Base-by-base conservation (phyloP, 2,113 vertebrate species). In the Poecilia latipinna region DNA sequence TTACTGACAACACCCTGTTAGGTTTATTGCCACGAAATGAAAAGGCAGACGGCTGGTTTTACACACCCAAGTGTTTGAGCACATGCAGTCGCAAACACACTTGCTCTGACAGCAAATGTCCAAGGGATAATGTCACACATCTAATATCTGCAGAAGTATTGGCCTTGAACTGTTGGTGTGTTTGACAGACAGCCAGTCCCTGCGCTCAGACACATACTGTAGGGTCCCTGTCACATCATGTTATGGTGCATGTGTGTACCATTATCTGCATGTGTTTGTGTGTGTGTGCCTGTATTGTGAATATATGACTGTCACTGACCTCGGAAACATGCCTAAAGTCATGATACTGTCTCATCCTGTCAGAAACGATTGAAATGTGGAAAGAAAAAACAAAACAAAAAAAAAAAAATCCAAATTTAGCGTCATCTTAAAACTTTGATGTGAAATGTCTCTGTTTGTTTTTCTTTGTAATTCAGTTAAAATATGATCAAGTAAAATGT, bases 201-300 rank as follows among this genome's bases (percentile, higher is more conserved):
- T 82, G 74, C 35, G 78, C 77, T 88, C 81, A 83, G 91, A 93
- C 94, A 89, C 83, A 85, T 90, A 91, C 92, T 93, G 90, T 94
- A 93, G 89, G 92, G 90, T 92, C 76, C 68, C 79, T 93, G 93
- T 95, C 93, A 92, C 80, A 86, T 93, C 72, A 22, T 65, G 90
- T 94, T 93, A 94, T 48, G 74, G 15, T 10, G 54, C 73, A 63
- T 70, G 68, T 81, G 65, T 70, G 70, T 74, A 48, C 62, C 33
- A 69, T 70, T 48, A 54, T 69, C 65, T 61, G 42, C 69, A 44
- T 10, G 35, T 10, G 35, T 35, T 2, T 70, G 70, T 70, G 75
- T 62, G 63, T 66, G 68, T 57, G 35, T 66, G 48, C 60, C 37
- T 78, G 61, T 77, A 69, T 35, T 78, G 61, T 86, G 75, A 70